A percentile compares a stretch with the other conserved stretches of the same genome.
Evolutionary conservation across 2,113 vertebrate species (phyloP).

Genomic region (Podiceps cristatus): DNA sequence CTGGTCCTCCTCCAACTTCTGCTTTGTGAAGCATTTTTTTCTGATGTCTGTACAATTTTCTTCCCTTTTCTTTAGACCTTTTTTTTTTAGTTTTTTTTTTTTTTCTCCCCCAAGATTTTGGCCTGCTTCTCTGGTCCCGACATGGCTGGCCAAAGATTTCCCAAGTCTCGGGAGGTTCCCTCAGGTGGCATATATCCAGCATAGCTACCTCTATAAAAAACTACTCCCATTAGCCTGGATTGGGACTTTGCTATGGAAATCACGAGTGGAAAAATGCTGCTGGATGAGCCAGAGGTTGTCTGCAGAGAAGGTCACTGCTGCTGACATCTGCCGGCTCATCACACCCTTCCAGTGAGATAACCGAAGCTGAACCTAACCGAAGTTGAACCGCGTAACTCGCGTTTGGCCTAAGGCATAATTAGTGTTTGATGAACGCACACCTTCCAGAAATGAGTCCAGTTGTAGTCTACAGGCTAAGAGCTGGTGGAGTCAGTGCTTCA

Average conservation of each 20-base stretch:
- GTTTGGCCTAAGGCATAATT: neutral
- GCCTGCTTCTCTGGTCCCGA: neutral
- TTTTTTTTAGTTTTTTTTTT: too few species aligned
- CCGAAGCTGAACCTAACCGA: neutral
- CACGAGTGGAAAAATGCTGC: neutral
- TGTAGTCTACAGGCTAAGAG: neutral
- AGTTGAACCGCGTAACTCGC: neutral
- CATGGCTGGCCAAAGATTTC: neutral
- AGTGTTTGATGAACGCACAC: rapidly evolving
- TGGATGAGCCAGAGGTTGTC: neutral
- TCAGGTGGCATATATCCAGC: neutral
- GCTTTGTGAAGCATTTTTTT: neutral
- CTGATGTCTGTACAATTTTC: neutral
- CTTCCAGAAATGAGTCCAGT: neutral
- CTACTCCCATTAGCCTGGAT: neutral
- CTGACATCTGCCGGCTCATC: neutral
- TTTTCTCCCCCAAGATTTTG: neutral
- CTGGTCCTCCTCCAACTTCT: neutral
- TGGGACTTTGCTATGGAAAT: neutral
- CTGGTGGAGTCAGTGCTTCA: neutral
- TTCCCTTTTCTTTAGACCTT: neutral
- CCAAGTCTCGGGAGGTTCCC: neutral
- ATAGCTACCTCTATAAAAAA: neutral
- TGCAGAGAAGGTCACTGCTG: neutral
- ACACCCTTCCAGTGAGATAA: neutral